These are phyloP conservation scores for Glyptemys insculpta DNA, from an alignment of 2,797 vertebrate genomes.

Conservation along the genomic window DNA sequence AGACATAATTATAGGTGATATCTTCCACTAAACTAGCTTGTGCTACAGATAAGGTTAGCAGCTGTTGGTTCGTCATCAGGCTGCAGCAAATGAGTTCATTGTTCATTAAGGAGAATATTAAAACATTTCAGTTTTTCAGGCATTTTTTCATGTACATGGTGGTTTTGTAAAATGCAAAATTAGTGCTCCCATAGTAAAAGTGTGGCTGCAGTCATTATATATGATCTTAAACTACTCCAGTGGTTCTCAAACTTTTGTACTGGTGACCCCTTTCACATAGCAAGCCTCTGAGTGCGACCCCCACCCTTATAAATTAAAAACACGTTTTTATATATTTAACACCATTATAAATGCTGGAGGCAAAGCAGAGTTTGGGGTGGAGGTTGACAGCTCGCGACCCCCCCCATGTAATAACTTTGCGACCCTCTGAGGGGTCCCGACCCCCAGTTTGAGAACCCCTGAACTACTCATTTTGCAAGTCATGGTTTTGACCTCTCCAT, in stretches of 20 bases:
- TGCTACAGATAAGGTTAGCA: neutral
- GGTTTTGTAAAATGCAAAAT: neutral
- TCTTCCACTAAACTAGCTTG: neutral
- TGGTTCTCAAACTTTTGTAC: no score
- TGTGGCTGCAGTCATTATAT: accelerated
- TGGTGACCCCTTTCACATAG: no score
- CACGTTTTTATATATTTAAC: no score
- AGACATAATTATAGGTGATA: neutral
- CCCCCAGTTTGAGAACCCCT: no score
- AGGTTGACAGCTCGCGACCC: no score
- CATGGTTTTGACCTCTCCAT: neutral
- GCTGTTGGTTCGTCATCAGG: neutral
- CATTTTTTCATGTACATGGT: neutral
- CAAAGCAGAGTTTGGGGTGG: no score
- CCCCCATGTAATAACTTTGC: no score
- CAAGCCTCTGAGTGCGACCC: no score
- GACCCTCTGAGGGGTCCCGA: no score
- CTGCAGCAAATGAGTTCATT: neutral
- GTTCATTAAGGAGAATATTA: neutral
- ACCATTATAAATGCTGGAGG: no score
- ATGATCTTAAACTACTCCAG: neutral
- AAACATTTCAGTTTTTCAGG: neutral
- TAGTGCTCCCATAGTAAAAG: neutral
- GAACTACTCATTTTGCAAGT: neutral
- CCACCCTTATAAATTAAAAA: no score